Evolutionary conservation across 2,797 vertebrate species (phyloP), one percentile per base, ranked within the genome.

Genomic region (Acestrorhynchus altus): DNA sequence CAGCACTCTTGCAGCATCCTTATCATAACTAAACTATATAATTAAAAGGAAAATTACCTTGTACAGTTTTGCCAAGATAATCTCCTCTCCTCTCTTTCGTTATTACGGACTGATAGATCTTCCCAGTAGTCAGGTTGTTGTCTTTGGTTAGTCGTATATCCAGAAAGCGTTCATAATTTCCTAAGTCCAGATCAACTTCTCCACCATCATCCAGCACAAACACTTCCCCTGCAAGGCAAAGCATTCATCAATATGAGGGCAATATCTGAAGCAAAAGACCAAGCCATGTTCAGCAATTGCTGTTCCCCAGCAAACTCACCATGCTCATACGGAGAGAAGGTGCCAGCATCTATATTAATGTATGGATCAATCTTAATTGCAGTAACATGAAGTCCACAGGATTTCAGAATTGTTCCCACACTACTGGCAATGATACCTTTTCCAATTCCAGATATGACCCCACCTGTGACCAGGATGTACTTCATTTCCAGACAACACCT

Each of bases 331-430:
- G 97, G 97, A 0, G 97, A 98, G 86, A 98, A 98, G 1, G 97
- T 98, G 42, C 97, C 97, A 0, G 97, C 97, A 1, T 98, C 97
- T 31, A 98, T 98, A 87, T 98, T 98, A 88, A 98, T 98, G 86
- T 98, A 98, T 0, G 97, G 97, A 82, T 98, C 96, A 61, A 98
- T 98, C 90, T 98, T 98, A 87, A 98, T 98, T 74, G 97, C 96
- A 0, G 97, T 98, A 46, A 98, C 97, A 0, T 91, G 96, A 64
- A 98, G 88, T 59, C 96, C 96, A 28, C 96, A 97, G 0, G 97
- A 98, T 86, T 98, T 98, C 65, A 98, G 94, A 81, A 98, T 98
- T 1, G 97, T 98, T 40, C 97, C 97, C 86, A 98, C 93, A 24
- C 96, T 98, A 90, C 96, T 98, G 35, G 97, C 97, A 16, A 98